phyloP scores from a whole-genome alignment of 2,888 invertebrate genomes.

The Laothoe populi region DNA sequence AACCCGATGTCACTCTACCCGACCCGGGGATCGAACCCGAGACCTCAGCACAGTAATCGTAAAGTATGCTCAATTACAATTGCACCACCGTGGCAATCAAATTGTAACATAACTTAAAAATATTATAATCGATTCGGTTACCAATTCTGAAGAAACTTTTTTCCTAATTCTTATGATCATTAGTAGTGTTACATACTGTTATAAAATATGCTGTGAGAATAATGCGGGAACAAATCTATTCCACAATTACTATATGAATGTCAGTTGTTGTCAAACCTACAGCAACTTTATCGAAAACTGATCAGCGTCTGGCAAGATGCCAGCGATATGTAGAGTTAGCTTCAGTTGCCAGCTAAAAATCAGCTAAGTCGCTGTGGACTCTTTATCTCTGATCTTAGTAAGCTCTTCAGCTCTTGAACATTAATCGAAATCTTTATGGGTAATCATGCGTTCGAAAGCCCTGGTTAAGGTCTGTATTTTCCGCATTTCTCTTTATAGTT shows the following conservation, averaged over 20 bases:
- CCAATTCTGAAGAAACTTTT: no score
- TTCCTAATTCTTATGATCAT: no score
- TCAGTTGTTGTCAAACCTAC: background rate
- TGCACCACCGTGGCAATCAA: no score
- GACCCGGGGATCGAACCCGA: no score
- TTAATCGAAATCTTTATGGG: constrained; percentile 22
- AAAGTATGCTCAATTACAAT: no score
- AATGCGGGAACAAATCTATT: no score
- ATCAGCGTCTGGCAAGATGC: constrained; percentile 23
- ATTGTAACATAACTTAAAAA: no score
- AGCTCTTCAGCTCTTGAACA: background rate
- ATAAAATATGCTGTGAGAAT: no score
- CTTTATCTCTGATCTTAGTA: constrained; percentile 14
- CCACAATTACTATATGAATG: background rate
- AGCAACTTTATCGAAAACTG: constrained; percentile 14
- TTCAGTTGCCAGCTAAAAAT: constrained; percentile 12
- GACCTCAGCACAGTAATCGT: no score
- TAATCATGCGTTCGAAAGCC: constrained; percentile 1
- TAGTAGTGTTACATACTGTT: no score
- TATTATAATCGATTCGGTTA: no score
- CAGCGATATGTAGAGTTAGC: constrained; percentile 16
- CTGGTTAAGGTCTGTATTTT: background rate
- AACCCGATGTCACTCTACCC: no score
- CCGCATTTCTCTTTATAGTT: constrained; percentile 2
- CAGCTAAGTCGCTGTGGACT: background rate